These are phyloP conservation scores for Paracentrotus lividus DNA, from an alignment of 53 echinoderm and acorn worm species.

Conservation along the genomic window DNA sequence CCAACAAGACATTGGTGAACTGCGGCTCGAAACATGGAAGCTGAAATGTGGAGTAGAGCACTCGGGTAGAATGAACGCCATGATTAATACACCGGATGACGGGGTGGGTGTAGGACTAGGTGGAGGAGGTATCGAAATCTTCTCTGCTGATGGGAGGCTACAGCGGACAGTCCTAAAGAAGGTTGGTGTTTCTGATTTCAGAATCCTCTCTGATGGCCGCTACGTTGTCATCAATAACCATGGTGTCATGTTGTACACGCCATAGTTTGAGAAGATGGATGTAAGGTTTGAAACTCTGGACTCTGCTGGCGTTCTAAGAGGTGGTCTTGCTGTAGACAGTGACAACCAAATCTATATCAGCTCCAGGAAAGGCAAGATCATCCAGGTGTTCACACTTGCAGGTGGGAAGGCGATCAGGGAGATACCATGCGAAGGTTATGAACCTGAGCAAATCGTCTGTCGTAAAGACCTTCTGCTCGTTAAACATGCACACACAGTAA, in stretches of 20 bases:
- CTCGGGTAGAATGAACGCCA: background rate
- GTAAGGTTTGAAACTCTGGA: background rate
- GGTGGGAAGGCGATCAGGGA: conserved; percentile 1
- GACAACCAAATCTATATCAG: too few species aligned
- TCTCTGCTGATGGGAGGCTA: background rate
- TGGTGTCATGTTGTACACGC: background rate
- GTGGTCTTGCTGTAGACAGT: background rate
- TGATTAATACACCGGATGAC: background rate
- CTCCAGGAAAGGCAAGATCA: background rate
- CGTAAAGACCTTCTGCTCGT: background rate
- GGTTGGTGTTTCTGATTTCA: background rate
- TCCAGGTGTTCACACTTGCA: background rate
- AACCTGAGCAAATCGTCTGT: background rate
- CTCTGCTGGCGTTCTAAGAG: background rate
- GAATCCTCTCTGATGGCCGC: background rate
- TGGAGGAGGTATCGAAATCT: background rate
- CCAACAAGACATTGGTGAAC: background rate
- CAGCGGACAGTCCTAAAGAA: background rate
- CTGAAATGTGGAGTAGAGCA: background rate
- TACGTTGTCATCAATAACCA: background rate
- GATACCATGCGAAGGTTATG: background rate
- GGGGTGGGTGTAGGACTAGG: background rate
- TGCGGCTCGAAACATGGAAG: background rate
- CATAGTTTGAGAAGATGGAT: background rate
- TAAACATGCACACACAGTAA: background rate